phyloP scores from a whole-genome alignment of 1,140 invertebrate species.

The Oreohelix idahoensis region DNA sequence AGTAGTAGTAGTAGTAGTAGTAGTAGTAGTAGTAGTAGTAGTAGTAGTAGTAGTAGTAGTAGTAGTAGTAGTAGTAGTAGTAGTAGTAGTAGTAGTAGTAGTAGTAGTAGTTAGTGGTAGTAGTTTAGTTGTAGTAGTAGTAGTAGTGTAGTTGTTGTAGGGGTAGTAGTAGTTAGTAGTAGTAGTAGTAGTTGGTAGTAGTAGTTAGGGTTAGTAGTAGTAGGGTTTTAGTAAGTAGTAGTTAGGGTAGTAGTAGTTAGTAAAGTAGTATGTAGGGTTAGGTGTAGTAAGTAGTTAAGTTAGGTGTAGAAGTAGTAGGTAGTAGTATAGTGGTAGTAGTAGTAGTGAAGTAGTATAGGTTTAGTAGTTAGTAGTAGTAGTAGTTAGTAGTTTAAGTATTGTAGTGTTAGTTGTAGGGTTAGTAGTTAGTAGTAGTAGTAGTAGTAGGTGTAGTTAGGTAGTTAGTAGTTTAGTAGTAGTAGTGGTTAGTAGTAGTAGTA shows the following conservation, averaged over 20 bases:
- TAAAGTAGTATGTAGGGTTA: background rate
- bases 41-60: background rate
- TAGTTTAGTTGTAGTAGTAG: too few species aligned
- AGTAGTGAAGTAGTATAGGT: background rate
- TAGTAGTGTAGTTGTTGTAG: too few species aligned
- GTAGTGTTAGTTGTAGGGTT: background rate
- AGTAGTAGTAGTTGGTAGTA: too few species aligned
- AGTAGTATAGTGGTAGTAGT: background rate
- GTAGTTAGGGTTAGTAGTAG: too few species aligned
- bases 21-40: background rate
- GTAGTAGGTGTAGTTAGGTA: background rate
- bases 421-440: background rate
- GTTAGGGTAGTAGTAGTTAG: too few species aligned
- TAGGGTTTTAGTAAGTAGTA: too few species aligned
- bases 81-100: constrained; percentile 10
- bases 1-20: background rate
- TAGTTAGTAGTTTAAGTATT: too few species aligned
- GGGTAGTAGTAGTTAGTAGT: too few species aligned
- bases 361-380: background rate
- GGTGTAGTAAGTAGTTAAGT: background rate
- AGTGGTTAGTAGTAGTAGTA: background rate
- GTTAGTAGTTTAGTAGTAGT: background rate
- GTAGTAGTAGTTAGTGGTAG: background rate
- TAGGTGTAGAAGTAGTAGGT: background rate
- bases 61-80: constrained; percentile 34